Conservation (phyloP, 1,140 invertebrate species). For the Drosophila sucinea region DNA sequence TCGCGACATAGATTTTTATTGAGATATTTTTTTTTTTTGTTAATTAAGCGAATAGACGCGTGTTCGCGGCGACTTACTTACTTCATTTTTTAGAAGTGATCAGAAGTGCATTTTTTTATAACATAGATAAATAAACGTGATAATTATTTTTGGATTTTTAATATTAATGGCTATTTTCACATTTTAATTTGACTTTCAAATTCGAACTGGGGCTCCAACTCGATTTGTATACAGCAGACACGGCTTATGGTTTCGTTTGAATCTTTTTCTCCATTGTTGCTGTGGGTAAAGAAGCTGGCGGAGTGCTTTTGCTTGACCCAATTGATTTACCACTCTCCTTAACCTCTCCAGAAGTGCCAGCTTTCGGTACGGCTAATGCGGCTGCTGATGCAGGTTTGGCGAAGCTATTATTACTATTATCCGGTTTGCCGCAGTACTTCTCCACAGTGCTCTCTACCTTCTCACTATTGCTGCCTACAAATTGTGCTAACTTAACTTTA, state of each 20-base stretch:
- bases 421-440: constrained; percentile 78
- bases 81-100: too few species aligned
- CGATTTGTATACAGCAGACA: neutral
- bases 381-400: neutral
- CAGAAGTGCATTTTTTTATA: too few species aligned
- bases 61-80: too few species aligned
- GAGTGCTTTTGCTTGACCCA: neutral
- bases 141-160: neutral
- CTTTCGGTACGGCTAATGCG: neutral
- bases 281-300: neutral
- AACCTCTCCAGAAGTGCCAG: neutral
- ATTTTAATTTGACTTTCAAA: neutral
- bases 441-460: constrained; percentile 85
- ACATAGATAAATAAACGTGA: too few species aligned
- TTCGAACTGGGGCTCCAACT: neutral
- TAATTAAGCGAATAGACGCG: too few species aligned
- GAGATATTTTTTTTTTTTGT: too few species aligned
- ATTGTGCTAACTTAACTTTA: constrained; percentile 87
- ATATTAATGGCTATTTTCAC: neutral
- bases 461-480: constrained; percentile 91
- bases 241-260: neutral
- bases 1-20: too few species aligned
- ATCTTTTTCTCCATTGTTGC: neutral
- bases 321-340: neutral
- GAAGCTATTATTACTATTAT: neutral